Conservation (phyloP, 2,113 vertebrate species). For the Pyxicephalus adspersus region DNA sequence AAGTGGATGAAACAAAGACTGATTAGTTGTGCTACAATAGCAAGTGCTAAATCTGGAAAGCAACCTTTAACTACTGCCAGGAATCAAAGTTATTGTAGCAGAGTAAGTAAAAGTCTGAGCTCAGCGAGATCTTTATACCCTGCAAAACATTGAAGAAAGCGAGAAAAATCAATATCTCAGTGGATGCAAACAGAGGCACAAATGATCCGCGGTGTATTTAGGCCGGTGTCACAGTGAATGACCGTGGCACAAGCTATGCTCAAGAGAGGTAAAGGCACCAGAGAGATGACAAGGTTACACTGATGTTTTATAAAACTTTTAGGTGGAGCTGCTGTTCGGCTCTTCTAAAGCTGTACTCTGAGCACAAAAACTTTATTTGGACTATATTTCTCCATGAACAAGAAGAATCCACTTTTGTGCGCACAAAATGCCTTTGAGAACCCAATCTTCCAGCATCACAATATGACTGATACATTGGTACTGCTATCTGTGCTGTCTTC, state of each 20-base stretch:
- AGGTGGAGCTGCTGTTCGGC: too few species aligned
- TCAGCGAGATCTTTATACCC: conserved; percentile 17
- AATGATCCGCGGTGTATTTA: background rate
- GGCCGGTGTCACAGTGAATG: background rate
- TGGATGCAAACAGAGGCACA: background rate
- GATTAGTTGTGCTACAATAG: background rate
- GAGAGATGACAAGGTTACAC: background rate
- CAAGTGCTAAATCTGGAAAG: background rate
- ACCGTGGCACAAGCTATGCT: background rate
- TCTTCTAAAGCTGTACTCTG: too few species aligned
- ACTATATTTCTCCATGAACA: too few species aligned
- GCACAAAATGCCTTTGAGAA: too few species aligned
- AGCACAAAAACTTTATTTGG: too few species aligned
- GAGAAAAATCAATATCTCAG: conserved; percentile 11
- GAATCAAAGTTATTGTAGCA: background rate
- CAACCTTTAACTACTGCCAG: background rate
- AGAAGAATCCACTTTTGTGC: too few species aligned
- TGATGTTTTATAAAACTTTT: too few species aligned
- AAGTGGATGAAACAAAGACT: background rate
- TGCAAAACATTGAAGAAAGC: background rate
- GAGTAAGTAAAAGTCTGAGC: background rate
- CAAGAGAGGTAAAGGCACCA: background rate
- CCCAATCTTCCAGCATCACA: too few species aligned
- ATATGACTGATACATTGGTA: too few species aligned
- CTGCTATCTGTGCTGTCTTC: too few species aligned